phyloP scores from a whole-genome alignment of 2,888 invertebrate genomes.

The Thyatira batis region DNA sequence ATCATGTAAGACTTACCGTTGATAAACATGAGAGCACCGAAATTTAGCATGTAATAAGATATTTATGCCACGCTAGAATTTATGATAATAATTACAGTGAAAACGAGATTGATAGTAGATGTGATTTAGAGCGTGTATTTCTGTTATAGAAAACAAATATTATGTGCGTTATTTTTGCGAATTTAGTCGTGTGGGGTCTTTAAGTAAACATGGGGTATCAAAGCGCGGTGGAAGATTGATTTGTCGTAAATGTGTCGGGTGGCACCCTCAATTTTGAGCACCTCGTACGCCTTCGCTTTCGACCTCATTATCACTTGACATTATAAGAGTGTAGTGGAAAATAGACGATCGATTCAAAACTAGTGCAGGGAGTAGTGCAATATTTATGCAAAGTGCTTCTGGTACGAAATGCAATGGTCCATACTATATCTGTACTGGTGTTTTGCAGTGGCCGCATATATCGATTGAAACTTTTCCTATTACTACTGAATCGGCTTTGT shows the following conservation, averaged over 20 bases:
- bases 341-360: neutral
- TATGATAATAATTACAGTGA: neutral
- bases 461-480: constrained; percentile 68
- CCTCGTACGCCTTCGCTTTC: no score
- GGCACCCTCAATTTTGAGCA: no score
- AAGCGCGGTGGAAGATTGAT: no score
- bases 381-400: constrained; percentile 15
- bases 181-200: no score
- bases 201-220: no score
- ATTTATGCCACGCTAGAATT: constrained; percentile 16
- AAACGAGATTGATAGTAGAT: neutral
- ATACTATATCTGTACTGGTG: constrained; percentile 2
- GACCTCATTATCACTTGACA: no score
- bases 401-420: neutral
- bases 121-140: neutral
- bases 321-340: no score
- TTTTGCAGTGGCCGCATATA: constrained; percentile 37
- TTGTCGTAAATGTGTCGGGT: no score
- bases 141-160: neutral
- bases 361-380: constrained; percentile 2
- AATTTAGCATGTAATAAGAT: constrained; percentile 22
- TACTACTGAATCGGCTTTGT: constrained; percentile 51
- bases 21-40: constrained; percentile 37
- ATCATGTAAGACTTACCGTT: constrained; percentile 45
- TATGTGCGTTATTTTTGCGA: no score